Evolutionary conservation across 2,888 invertebrate species (phyloP).

Genomic region (Amphiduros pacificus): DNA sequence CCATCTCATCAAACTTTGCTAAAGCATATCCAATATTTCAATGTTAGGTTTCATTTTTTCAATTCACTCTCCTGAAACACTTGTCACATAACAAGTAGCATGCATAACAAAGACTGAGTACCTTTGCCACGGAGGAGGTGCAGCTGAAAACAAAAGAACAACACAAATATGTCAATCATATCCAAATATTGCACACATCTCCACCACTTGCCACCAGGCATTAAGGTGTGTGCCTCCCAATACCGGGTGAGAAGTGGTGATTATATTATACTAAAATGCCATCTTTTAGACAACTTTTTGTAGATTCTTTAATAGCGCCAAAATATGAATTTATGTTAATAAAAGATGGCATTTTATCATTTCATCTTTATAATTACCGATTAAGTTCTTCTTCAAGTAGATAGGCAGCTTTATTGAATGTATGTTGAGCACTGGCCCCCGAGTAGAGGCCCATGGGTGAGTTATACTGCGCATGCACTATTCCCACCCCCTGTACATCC

Average conservation of each 20-base stretch:
- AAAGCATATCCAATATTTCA: neutral
- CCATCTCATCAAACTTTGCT: neutral
- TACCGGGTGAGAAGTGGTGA: too few species aligned
- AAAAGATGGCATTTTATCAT: neutral
- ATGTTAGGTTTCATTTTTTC: neutral
- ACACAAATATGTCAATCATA: neutral
- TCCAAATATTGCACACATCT: neutral
- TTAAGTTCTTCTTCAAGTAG: neutral
- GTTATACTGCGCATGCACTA: conserved; percentile 88
- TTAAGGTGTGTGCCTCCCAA: too few species aligned
- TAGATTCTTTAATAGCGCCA: too few species aligned
- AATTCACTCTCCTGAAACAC: neutral
- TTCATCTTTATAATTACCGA: neutral
- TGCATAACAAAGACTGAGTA: neutral
- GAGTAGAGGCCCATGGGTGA: conserved; percentile 85
- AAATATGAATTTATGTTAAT: too few species aligned
- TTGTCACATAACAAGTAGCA: too few species aligned
- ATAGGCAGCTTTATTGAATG: too few species aligned
- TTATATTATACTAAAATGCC: too few species aligned
- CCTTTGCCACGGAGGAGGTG: conserved; percentile 16
- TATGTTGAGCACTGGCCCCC: too few species aligned
- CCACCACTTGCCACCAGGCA: neutral
- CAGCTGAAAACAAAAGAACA: conserved; percentile 1
- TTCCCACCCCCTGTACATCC: neutral
- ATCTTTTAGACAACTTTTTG: too few species aligned